These are phyloP conservation scores for Clepsis dumicolana DNA, from an alignment of 2,888 invertebrate genomes.

Conservation along the genomic window DNA sequence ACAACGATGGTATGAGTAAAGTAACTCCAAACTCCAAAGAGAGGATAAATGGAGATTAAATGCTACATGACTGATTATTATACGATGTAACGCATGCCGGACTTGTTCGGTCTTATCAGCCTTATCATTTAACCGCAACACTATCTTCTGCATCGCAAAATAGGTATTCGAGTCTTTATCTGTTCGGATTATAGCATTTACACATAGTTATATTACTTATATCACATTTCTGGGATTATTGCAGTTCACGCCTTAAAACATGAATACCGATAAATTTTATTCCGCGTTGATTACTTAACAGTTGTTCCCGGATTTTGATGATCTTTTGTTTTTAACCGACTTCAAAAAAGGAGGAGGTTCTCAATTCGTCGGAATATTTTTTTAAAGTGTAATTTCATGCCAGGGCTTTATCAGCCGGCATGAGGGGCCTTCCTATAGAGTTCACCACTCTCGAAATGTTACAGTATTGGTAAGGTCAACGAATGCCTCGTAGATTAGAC, in stretches of 20 bases:
- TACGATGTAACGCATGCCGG: constrained; percentile 7
- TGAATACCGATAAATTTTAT: not conserved
- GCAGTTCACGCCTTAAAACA: constrained; percentile 11
- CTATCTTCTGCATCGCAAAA: constrained; percentile 15
- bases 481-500: constrained; percentile 23
- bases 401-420: constrained; percentile 74
- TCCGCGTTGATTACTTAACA: not conserved
- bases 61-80: not conserved
- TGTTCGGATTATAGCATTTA: constrained; percentile 12
- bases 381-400: constrained; percentile 53
- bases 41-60: not conserved
- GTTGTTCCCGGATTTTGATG: constrained; percentile 23
- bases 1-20: not conserved
- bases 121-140: constrained; percentile 17
- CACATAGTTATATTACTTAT: not conserved
- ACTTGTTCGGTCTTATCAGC: not conserved
- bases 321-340: constrained; percentile 45
- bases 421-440: constrained; percentile 77
- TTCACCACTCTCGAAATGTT: constrained; percentile 74
- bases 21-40: not conserved
- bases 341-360: too few relatives aligned
- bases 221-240: constrained; percentile 16
- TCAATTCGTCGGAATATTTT: too few relatives aligned
- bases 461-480: constrained; percentile 75
- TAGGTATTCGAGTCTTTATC: constrained; percentile 7